phyloP scores from a whole-genome alignment of 2,797 vertebrate species.

The Acanthopagrus latus region DNA sequence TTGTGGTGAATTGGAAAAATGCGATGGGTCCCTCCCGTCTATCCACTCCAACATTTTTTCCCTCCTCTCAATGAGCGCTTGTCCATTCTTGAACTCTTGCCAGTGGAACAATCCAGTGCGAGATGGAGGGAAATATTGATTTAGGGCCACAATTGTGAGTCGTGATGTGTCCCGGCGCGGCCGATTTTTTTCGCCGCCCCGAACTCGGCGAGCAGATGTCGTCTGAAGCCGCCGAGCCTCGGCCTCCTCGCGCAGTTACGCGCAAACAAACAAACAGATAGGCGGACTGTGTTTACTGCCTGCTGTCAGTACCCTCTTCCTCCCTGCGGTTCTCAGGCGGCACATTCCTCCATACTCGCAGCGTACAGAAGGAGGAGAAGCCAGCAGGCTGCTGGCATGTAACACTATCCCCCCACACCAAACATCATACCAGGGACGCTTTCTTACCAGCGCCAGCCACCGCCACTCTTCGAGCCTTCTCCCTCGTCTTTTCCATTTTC shows the following conservation, averaged over 20 bases:
- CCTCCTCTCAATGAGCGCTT: conserved; percentile 68
- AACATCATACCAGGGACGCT: conserved; percentile 71
- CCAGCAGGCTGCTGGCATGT: conserved; percentile 75
- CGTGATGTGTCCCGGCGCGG: conserved; percentile 66
- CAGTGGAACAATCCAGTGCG: conserved; percentile 78
- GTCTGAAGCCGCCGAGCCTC: conserved; percentile 53
- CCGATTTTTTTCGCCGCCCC: conserved; percentile 28
- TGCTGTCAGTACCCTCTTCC: conserved; percentile 71
- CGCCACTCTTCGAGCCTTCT: conserved; percentile 41
- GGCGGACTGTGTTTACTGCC: conserved; percentile 68
- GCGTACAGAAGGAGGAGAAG: conserved; percentile 69
- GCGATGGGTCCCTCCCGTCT: conserved; percentile 59
- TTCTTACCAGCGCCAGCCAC: conserved; percentile 63
- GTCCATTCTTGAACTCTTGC: conserved; percentile 76
- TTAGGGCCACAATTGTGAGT: conserved; percentile 72
- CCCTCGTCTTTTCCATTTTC: conserved; percentile 42
- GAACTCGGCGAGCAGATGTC: conserved; percentile 74
- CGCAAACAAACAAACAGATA: conserved; percentile 69
- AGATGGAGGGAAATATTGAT: conserved; percentile 83
- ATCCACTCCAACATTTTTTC: conserved; percentile 57
- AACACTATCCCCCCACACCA: conserved; percentile 74
- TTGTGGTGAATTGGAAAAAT: conserved; percentile 79
- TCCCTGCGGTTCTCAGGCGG: conserved; percentile 73
- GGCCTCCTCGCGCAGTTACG: conserved; percentile 61
- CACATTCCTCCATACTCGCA: conserved; percentile 75